phyloP scores from a whole-genome alignment of 2,113 vertebrate genomes.

The Lepidothrix coronata region DNA sequence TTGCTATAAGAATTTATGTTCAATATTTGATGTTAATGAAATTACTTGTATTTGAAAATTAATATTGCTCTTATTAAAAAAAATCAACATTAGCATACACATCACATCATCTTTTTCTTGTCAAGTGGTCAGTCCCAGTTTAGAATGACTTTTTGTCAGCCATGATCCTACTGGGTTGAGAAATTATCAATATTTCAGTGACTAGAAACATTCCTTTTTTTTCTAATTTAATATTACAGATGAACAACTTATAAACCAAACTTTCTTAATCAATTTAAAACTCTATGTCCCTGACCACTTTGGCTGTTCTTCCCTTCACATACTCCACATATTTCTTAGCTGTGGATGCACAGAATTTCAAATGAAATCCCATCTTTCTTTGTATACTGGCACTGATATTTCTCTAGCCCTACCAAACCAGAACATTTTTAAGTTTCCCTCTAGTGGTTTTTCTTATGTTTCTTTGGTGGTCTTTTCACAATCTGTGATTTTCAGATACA shows the following conservation, averaged over 20 bases:
- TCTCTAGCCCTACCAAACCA: neutral
- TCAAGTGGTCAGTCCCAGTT: neutral
- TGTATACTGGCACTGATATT: neutral
- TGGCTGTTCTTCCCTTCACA: neutral
- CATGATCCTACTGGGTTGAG: fast-evolving
- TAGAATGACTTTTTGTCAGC: neutral
- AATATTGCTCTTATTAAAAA: neutral
- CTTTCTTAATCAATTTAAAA: neutral
- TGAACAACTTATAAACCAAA: neutral
- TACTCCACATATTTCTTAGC: neutral
- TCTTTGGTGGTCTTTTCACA: neutral
- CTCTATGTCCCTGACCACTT: neutral
- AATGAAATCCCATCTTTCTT: neutral
- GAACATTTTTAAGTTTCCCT: neutral
- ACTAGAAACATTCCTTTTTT: neutral
- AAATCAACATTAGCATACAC: neutral
- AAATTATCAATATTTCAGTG: neutral
- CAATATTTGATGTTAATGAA: neutral
- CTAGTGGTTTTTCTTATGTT: neutral
- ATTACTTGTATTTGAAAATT: neutral
- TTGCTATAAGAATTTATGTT: neutral
- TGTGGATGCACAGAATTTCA: neutral
- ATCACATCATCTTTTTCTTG: neutral
- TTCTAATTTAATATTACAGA: neutral
- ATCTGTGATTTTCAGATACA: neutral